Evolutionary conservation across 2,888 invertebrate species (phyloP).

Genomic region (Mesochorus sp.): DNA sequence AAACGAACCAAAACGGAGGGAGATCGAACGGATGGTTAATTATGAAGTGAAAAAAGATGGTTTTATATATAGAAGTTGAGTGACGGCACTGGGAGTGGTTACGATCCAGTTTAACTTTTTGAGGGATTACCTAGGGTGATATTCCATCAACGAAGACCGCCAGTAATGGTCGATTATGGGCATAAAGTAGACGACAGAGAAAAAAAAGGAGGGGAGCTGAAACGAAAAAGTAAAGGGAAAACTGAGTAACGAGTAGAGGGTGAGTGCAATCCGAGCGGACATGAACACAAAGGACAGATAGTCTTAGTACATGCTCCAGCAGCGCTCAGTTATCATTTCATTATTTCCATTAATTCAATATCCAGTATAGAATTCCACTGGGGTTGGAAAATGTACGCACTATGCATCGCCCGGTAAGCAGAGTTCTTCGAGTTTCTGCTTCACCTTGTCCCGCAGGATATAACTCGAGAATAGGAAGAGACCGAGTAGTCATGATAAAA

Average conservation of each 20-base stretch:
- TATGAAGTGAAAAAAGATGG: constrained; percentile 38
- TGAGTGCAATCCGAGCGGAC: constrained; percentile 48
- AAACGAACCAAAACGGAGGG: background rate
- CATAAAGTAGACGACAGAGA: background rate
- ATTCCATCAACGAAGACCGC: background rate
- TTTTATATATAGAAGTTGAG: background rate
- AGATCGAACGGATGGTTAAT: constrained; percentile 57
- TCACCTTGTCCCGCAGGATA: constrained; percentile 27
- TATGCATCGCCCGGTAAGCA: constrained; percentile 22
- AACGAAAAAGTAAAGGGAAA: constrained; percentile 26
- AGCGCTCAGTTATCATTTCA: constrained; percentile 77
- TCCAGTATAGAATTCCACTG: constrained; percentile 57
- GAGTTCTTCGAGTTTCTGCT: constrained; percentile 20
- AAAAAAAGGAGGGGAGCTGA: background rate
- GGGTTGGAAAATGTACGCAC: constrained; percentile 22
- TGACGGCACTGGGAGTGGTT: background rate
- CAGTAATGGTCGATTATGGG: constrained; percentile 45
- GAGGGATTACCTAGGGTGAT: constrained; percentile 62
- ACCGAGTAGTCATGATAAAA: constrained; percentile 32
- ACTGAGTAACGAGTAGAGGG: constrained; percentile 33
- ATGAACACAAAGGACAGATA: constrained; percentile 38
- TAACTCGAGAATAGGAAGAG: constrained; percentile 36
- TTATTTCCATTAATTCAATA: constrained; percentile 80
- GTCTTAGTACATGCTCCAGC: constrained; percentile 38
- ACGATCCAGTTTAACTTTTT: constrained; percentile 64